Evolutionary conservation across 2,113 vertebrate genomes (phyloP).

Genomic region (Pelecanoides urinatrix): DNA sequence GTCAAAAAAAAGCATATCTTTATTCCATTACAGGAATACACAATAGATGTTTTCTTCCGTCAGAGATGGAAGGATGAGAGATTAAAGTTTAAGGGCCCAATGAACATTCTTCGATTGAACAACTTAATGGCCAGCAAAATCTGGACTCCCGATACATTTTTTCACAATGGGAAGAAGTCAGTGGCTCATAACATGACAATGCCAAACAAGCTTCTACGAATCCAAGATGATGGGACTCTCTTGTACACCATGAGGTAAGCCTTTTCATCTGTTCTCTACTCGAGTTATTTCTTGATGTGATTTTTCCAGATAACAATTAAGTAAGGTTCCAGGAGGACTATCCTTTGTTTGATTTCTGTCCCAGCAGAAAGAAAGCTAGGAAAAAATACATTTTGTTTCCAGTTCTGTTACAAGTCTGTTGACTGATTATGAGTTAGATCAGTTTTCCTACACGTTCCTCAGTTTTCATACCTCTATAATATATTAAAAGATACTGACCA

Average conservation of each 20-base stretch:
- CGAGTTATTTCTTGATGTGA: not conserved
- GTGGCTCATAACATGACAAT: conserved; percentile 99
- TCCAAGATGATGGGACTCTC: conserved; percentile 94
- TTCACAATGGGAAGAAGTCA: conserved; percentile 98
- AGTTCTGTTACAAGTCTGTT: not conserved
- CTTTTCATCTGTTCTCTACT: not conserved
- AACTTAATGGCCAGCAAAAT: conserved; percentile 99
- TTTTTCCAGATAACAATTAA: not conserved
- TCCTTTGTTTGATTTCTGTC: not conserved
- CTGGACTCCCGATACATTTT: conserved; percentile 99
- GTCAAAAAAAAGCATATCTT: not conserved
- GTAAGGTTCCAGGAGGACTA: not conserved
- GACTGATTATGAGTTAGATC: not conserved
- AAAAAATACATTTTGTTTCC: not conserved
- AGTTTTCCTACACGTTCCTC: not conserved
- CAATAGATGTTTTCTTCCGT: conserved; percentile 97
- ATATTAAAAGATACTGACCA: not conserved
- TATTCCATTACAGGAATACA: conserved; percentile 87
- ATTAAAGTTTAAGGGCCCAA: conserved; percentile 93
- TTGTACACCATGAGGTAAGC: conserved; percentile 96
- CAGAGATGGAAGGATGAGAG: conserved; percentile 98
- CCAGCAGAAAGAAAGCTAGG: not conserved
- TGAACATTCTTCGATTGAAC: conserved; percentile 96
- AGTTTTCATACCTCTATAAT: not conserved
- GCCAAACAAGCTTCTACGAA: conserved; percentile 97